phyloP scores from a whole-genome alignment of 2,797 vertebrate genomes.

The Poecile montanus region DNA sequence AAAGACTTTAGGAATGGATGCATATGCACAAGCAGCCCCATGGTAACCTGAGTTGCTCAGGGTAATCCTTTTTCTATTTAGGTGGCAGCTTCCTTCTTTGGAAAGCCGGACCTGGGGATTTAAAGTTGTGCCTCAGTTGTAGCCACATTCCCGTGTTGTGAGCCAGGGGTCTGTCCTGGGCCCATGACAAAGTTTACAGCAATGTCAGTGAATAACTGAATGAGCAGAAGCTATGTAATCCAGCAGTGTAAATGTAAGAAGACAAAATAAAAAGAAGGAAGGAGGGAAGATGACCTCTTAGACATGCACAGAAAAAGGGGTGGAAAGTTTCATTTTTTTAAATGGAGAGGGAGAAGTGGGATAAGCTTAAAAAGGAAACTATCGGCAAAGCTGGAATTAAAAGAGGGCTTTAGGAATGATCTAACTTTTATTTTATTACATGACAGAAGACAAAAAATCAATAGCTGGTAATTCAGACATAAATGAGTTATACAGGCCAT shows the following conservation, averaged over 20 bases:
- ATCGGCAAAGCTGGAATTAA: constrained; percentile 60
- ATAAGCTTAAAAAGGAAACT: constrained; percentile 42
- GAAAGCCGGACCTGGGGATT: neutral
- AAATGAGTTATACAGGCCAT: constrained; percentile 82
- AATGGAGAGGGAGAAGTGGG: neutral
- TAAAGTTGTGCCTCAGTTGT: neutral
- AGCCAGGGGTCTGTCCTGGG: neutral
- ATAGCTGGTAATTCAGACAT: constrained; percentile 76
- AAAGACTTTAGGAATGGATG: neutral
- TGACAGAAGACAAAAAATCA: constrained; percentile 79
- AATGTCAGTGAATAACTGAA: neutral
- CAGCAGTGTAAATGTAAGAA: neutral
- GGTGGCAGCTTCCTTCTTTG: neutral
- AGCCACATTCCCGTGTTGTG: neutral
- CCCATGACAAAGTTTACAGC: neutral
- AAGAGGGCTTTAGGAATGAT: constrained; percentile 65
- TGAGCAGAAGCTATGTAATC: neutral
- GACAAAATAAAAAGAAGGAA: neutral
- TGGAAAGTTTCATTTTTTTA: neutral
- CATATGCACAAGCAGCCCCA: neutral
- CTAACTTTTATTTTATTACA: constrained; percentile 79
- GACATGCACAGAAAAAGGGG: neutral
- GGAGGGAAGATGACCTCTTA: neutral
- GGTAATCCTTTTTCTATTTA: neutral
- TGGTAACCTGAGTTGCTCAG: neutral